These are phyloP conservation scores for Nannospalax galili DNA, from an alignment of 2,113 vertebrate genomes.

Conservation along the genomic window DNA sequence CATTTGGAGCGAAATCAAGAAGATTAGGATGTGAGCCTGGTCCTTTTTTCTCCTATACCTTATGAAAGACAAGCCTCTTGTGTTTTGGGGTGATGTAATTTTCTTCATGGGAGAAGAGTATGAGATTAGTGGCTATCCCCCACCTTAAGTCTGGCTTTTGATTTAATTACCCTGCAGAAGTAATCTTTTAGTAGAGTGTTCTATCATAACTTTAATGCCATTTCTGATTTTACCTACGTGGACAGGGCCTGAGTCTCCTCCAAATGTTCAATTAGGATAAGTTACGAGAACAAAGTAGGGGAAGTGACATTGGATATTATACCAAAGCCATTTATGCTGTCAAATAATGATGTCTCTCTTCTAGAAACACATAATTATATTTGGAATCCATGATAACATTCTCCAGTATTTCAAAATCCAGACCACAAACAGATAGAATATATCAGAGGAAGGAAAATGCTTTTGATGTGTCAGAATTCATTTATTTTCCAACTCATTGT, in stretches of 20 bases:
- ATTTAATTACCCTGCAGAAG: slow-evolving; percentile 67
- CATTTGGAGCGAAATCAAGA: slow-evolving; percentile 47
- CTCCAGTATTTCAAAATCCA: slow-evolving; percentile 77
- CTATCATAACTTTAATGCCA: slow-evolving; percentile 57
- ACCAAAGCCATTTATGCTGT: slow-evolving; percentile 73
- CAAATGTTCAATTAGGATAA: slow-evolving; percentile 73
- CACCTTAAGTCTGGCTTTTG: slow-evolving; percentile 62
- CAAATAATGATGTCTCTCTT: slow-evolving; percentile 77
- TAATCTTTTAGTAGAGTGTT: slow-evolving; percentile 66
- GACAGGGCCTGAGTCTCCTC: slow-evolving; percentile 58
- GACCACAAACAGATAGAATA: slow-evolving; percentile 77
- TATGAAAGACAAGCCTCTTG: slow-evolving; percentile 48
- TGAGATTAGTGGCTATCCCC: slow-evolving; percentile 59
- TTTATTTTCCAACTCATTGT: slow-evolving; percentile 77
- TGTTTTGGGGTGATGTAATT: slow-evolving; percentile 65
- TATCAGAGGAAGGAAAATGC: slow-evolving; percentile 77
- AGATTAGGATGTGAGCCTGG: slow-evolving; percentile 57
- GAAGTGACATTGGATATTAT: slow-evolving; percentile 67
- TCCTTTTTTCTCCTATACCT: neutral
- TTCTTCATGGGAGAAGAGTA: slow-evolving; percentile 60
- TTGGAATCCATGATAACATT: slow-evolving; percentile 80
- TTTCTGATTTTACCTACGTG: slow-evolving; percentile 63
- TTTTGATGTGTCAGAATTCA: slow-evolving; percentile 81
- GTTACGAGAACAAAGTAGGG: slow-evolving; percentile 71
- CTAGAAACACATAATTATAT: slow-evolving; percentile 82